A percentile compares a stretch with the other conserved stretches of the same genome.
Conservation (phyloP, 1,140 invertebrate species). For the Leptinotarsa defecta region DNA sequence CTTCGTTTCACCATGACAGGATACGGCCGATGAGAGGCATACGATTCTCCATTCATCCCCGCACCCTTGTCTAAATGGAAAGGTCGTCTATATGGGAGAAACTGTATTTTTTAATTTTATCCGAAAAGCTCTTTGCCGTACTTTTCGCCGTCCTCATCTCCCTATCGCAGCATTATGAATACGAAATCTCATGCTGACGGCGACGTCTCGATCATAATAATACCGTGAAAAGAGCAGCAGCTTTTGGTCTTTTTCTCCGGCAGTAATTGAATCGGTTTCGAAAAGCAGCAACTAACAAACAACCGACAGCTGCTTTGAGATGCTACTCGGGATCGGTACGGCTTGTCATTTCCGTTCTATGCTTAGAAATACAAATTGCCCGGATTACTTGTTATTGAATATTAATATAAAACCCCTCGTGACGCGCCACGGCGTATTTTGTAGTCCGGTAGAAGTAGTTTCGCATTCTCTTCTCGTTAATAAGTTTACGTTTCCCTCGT, state of each 20-base stretch:
- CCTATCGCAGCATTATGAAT: constrained; percentile 37
- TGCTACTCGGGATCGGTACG: neutral
- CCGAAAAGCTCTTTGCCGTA: constrained; percentile 33
- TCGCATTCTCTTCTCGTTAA: too few species aligned
- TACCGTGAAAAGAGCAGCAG: constrained; percentile 33
- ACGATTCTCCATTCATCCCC: too few species aligned
- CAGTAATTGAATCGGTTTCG: constrained; percentile 8
- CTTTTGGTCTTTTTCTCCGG: neutral
- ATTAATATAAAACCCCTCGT: constrained; percentile 3
- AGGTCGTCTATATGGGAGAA: neutral
- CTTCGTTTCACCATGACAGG: too few species aligned
- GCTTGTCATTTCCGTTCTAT: constrained; percentile 5
- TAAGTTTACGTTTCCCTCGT: too few species aligned
- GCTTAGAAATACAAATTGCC: constrained; percentile 1
- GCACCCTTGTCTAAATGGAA: neutral
- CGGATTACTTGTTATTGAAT: constrained; percentile 8
- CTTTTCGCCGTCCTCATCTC: constrained; percentile 27
- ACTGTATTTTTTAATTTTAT: constrained; percentile 48
- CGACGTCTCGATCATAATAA: constrained; percentile 45
- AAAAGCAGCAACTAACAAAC: constrained; percentile 8
- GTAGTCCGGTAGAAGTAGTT: too few species aligned
- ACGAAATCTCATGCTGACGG: constrained; percentile 41
- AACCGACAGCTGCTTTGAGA: constrained; percentile 5
- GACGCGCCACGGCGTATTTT: too few species aligned
- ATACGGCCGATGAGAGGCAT: too few species aligned